Base-by-base conservation (phyloP, 2,113 vertebrate species). In the Pseudopipra pipra region DNA sequence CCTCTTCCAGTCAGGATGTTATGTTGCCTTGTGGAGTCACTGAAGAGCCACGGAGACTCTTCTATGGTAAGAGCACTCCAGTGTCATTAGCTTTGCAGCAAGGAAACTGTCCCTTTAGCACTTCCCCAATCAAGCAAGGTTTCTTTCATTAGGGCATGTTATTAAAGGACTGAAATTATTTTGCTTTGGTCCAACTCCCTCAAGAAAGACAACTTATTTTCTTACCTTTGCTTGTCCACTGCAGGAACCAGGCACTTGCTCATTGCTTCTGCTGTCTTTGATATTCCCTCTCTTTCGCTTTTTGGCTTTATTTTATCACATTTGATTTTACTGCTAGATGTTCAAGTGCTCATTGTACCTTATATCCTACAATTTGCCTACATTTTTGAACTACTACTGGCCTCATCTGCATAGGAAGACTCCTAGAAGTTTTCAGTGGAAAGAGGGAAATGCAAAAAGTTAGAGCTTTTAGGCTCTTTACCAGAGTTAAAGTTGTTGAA, bases 11-110 rank as follows among this genome's bases (percentile, higher is more conserved):
- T 97, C 98, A 98, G 94, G 98, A 98, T 96, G 97, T 98, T 96
- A 98, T 98, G 98, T 98, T 98, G 97, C 98, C 98, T 94, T 98
- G 98, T 97, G 98, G 98, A 95, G 98, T 98, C 91, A 98, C 98
- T 65, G 98, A 98, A 96, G 97, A 98, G 93, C 98, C 98, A 88
- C 98, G 97, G 95, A 97, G 98, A 97, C 98, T 98, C 94, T 98
- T 98, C 97, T 98, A 98, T 97, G 98, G 98, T 98, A 98, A 98
- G 98, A 96, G 90, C 89, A 96, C 95, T 96, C 92, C 95, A 97
- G 58, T 66, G 81, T 96, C 92, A 91, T 85, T 87, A 94, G 91
- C 94, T 97, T 95, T 93, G 88, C 94, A 97, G 71, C 79, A 72
- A 95, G 94, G 76, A 96, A 97, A 94, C 89, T 97, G 88, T 88